phyloP scores from a whole-genome alignment of 2,113 vertebrate genomes.

The Tapirus terrestris region DNA sequence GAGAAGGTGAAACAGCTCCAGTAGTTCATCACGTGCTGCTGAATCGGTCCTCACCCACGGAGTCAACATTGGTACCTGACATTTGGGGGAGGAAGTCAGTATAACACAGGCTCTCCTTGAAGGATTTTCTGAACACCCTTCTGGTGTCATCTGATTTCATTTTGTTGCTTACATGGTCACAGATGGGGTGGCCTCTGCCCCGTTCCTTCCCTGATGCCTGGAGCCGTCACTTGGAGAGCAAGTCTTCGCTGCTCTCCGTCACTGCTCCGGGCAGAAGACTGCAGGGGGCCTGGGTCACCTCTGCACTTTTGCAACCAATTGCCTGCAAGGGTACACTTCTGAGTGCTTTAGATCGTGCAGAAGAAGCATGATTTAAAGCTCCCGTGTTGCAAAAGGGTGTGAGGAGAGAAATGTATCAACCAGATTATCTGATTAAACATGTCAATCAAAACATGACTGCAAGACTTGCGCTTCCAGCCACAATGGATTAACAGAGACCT shows the following conservation, averaged over 20 bases:
- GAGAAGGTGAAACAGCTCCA: neutral
- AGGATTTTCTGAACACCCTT: fast-evolving
- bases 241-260: neutral
- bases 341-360: neutral
- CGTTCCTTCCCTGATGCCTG: neutral
- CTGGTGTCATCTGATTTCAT: fast-evolving
- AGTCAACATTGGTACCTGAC: fast-evolving
- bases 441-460: fast-evolving
- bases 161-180: fast-evolving
- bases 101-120: neutral
- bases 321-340: neutral
- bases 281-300: too few species aligned
- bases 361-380: fast-evolving
- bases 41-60: fast-evolving
- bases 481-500: fast-evolving
- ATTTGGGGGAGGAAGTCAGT: fast-evolving
- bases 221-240: fast-evolving
- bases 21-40: fast-evolving
- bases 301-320: neutral
- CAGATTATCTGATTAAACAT: neutral
- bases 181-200: neutral
- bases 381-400: fast-evolving
- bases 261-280: fast-evolving
- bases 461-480: neutral
- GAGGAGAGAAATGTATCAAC: fast-evolving